A percentile compares a stretch with the other conserved stretches of the same genome.
phyloP scores from a whole-genome alignment of 2,797 vertebrate genomes.

The Mormyrus proboscirostris region DNA sequence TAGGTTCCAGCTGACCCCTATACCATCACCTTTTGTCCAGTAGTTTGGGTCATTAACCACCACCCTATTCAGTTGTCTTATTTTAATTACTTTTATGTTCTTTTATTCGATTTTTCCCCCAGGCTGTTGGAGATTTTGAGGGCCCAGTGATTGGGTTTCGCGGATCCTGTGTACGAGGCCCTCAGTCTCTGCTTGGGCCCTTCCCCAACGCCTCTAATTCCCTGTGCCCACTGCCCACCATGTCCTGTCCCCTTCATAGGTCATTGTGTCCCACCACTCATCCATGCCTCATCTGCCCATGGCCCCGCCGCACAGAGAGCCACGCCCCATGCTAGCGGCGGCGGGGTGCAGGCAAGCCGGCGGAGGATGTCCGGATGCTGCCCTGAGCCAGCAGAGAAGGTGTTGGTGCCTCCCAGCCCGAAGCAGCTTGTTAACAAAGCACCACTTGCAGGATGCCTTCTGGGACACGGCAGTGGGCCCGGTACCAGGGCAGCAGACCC shows the following conservation, averaged over 20 bases:
- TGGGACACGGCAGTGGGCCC: background rate
- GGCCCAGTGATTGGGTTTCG: background rate
- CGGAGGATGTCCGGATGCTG: background rate
- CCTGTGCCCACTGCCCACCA: background rate
- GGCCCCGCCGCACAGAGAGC: background rate
- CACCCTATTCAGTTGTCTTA: background rate
- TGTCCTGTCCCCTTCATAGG: background rate
- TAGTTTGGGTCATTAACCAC: background rate
- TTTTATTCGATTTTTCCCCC: background rate
- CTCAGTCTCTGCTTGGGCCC: background rate
- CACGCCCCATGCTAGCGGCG: background rate
- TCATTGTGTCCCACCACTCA: background rate
- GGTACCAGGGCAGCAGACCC: background rate
- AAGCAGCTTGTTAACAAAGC: constrained; percentile 3
- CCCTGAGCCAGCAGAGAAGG: background rate
- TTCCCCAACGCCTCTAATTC: background rate
- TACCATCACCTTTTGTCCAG: background rate
- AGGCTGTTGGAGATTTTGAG: background rate
- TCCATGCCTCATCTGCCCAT: background rate
- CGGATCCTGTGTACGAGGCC: background rate
- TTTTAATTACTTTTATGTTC: background rate
- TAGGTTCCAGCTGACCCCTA: background rate
- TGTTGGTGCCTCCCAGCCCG: background rate
- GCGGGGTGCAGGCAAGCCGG: background rate
- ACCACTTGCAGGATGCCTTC: background rate